Conservation (phyloP, 2,888 invertebrate species). For the Acleris holmiana region DNA sequence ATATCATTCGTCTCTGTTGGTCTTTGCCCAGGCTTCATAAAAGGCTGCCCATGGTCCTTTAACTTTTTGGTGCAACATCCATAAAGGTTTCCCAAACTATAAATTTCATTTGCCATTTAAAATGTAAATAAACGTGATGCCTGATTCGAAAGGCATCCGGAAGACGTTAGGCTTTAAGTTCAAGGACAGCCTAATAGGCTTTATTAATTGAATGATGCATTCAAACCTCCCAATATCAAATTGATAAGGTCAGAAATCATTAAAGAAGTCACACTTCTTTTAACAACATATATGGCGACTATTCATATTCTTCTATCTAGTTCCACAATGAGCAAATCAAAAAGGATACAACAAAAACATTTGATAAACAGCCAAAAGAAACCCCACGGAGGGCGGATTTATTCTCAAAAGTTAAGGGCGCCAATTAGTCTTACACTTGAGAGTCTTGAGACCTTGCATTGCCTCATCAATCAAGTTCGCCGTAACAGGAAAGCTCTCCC, state of each 20-base stretch:
- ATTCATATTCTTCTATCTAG: too few relatives aligned
- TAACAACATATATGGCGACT: neutral
- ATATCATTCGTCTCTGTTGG: too few relatives aligned
- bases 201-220: too few relatives aligned
- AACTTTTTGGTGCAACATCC: too few relatives aligned
- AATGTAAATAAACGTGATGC: neutral
- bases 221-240: neutral
- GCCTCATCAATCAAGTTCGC: slow-evolving; percentile 6
- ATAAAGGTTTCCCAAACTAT: neutral
- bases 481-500: slow-evolving; percentile 21
- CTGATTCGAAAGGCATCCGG: slow-evolving; percentile 8
- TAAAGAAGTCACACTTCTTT: too few relatives aligned
- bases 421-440: neutral
- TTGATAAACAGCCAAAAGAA: too few relatives aligned
- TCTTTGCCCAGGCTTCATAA: too few relatives aligned
- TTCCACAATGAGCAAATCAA: too few relatives aligned
- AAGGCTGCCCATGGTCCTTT: too few relatives aligned
- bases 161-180: slow-evolving; percentile 16
- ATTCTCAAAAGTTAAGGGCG: neutral
- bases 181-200: slow-evolving; percentile 5
- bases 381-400: too few relatives aligned
- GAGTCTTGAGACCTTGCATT: neutral
- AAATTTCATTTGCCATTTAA: neutral
- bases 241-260: neutral
- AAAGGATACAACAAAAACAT: too few relatives aligned